Evolutionary conservation across 2,113 vertebrate genomes (phyloP).

Genomic region (Camelus dromedarius): DNA sequence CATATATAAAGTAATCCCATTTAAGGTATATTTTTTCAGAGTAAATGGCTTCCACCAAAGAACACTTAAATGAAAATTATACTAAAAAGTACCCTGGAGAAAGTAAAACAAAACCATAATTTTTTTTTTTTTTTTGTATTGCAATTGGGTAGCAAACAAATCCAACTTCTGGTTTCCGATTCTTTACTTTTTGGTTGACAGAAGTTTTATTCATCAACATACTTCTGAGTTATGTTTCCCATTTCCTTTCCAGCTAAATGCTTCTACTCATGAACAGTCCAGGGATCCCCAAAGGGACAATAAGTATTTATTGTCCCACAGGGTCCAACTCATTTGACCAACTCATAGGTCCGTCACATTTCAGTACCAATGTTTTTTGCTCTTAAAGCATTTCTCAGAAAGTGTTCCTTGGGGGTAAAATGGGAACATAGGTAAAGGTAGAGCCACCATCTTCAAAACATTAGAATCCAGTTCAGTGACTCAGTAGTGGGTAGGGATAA

Average conservation of each 20-base stretch:
- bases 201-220: not conserved
- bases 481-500: not conserved
- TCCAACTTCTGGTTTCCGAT: not conserved
- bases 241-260: slow-evolving; percentile 43
- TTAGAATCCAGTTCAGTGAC: not conserved
- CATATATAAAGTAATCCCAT: not conserved
- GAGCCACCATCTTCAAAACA: not conserved
- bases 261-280: slow-evolving; percentile 6
- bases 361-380: not conserved
- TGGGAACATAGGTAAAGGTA: not conserved
- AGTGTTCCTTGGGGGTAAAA: not conserved
- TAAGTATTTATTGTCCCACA: not conserved
- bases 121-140: not conserved
- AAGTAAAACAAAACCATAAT: slow-evolving; percentile 2
- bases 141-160: not conserved
- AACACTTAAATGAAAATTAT: not conserved
- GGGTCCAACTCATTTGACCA: slow-evolving; percentile 7
- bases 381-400: not conserved
- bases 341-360: not conserved
- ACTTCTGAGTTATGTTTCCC: slow-evolving; percentile 20
- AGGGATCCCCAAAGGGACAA: not conserved
- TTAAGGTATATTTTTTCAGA: not conserved
- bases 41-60: not conserved
- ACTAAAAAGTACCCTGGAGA: slow-evolving; percentile 38
- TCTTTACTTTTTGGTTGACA: not conserved